phyloP scores from a whole-genome alignment of 2,113 vertebrate genomes.

The Lagopus muta region DNA sequence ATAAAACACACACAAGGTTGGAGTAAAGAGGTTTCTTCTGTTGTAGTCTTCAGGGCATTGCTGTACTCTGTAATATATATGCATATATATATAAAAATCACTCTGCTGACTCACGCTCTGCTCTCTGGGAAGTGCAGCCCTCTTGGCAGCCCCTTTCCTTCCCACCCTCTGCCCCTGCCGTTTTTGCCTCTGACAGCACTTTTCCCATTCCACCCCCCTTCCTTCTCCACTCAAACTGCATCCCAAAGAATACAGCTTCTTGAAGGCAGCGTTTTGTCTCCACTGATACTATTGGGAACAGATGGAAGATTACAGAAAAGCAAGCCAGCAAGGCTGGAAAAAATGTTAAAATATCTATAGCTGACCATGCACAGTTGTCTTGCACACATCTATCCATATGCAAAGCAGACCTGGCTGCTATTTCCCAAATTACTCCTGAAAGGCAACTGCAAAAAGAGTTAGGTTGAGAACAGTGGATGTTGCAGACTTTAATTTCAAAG shows the following conservation, averaged over 20 bases:
- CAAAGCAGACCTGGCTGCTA: not conserved
- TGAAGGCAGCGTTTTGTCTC: not conserved
- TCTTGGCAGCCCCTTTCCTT: slow-evolving; percentile 16
- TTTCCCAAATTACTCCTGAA: not conserved
- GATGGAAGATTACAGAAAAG: not conserved
- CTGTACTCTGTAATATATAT: not conserved
- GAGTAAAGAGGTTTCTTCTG: slow-evolving; percentile 58
- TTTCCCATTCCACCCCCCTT: not conserved
- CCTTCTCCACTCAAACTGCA: not conserved
- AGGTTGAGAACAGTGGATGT: accelerated
- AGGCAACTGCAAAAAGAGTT: not conserved
- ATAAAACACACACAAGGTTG: slow-evolving; percentile 59
- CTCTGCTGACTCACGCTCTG: slow-evolving; percentile 63
- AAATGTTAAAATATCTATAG: not conserved
- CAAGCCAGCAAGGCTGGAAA: not conserved
- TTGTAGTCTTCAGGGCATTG: slow-evolving; percentile 17
- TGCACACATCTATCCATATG: not conserved
- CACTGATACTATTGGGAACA: not conserved
- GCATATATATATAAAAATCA: not conserved
- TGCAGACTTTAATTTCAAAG: slow-evolving; percentile 31
- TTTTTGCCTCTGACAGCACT: not conserved
- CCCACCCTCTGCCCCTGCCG: slow-evolving; percentile 13
- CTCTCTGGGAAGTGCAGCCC: not conserved
- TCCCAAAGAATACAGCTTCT: not conserved
- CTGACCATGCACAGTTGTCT: accelerated